Conservation (phyloP, 2,113 vertebrate genomes). For the Spilogale gracilis region DNA sequence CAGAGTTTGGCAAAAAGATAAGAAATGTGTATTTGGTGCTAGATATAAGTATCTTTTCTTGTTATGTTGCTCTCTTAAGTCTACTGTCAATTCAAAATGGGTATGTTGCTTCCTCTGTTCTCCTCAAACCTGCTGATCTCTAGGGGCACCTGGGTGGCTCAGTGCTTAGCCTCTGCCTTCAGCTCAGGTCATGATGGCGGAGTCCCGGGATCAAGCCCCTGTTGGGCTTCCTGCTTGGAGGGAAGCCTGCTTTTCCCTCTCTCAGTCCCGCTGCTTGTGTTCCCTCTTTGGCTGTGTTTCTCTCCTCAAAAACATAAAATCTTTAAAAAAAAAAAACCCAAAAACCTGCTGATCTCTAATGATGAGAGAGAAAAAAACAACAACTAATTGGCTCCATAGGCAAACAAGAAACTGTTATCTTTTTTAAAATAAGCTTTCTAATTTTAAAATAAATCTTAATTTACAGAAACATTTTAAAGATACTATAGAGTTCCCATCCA, state of each 20-base stretch:
- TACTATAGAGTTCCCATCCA: not conserved
- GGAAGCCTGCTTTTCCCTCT: too few species aligned
- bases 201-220: too few species aligned
- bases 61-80: not conserved
- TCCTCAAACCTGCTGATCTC: not conserved
- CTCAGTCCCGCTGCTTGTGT: too few species aligned
- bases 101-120: not conserved
- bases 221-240: too few species aligned
- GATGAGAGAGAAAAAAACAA: not conserved
- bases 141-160: too few species aligned
- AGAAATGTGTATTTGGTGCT: not conserved
- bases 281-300: too few species aligned
- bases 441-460: conserved; percentile 4
- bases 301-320: too few species aligned
- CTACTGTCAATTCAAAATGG: not conserved
- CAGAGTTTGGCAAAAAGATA: not conserved
- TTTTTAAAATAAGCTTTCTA: not conserved
- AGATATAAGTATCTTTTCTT: not conserved
- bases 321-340: not conserved
- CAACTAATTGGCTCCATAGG: not conserved
- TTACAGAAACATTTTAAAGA: not conserved
- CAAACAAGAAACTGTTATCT: not conserved
- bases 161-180: too few species aligned
- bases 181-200: too few species aligned
- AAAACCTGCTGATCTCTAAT: too few species aligned